These are phyloP conservation scores for Blastobasis adustella DNA, from an alignment of 2,888 invertebrate species.

Conservation along the genomic window DNA sequence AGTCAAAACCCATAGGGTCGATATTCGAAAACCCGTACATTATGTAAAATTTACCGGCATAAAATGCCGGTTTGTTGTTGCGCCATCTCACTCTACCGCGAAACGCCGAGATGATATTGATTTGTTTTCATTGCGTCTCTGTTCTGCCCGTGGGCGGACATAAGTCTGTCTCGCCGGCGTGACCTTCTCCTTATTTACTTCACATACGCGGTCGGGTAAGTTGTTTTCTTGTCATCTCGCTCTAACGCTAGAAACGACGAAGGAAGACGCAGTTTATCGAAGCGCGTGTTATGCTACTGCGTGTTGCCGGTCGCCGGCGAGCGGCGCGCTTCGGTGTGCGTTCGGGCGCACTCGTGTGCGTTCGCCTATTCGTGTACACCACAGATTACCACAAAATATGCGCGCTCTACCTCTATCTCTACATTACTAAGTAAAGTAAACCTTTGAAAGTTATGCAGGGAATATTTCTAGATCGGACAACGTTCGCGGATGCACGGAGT, in stretches of 20 bases:
- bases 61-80: conserved; percentile 71
- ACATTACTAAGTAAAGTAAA: too few relatives aligned
- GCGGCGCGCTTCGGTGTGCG: conserved; percentile 21
- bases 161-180: conserved; percentile 51
- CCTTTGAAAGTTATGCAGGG: too few relatives aligned
- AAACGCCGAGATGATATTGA: conserved; percentile 67
- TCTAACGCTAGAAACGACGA: conserved; percentile 49
- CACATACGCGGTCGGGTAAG: conserved; percentile 51
- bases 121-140: conserved; percentile 76
- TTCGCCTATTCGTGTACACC: neutral
- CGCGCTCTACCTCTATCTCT: too few relatives aligned
- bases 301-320: conserved; percentile 7
- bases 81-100: conserved; percentile 62
- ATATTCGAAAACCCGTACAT: conserved; percentile 24
- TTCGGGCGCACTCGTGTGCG: conserved; percentile 25
- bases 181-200: conserved; percentile 69
- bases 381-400: too few relatives aligned
- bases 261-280: conserved; percentile 40
- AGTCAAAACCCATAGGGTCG: conserved; percentile 27
- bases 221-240: conserved; percentile 69
- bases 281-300: conserved; percentile 27
- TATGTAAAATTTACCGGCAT: conserved; percentile 46
- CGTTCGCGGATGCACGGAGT: conserved; percentile 5
- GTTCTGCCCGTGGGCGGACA: conserved; percentile 44
- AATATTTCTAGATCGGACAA: too few relatives aligned